Conservation (phyloP, 2,888 invertebrate genomes). For the Aphodius sticticus region DNA sequence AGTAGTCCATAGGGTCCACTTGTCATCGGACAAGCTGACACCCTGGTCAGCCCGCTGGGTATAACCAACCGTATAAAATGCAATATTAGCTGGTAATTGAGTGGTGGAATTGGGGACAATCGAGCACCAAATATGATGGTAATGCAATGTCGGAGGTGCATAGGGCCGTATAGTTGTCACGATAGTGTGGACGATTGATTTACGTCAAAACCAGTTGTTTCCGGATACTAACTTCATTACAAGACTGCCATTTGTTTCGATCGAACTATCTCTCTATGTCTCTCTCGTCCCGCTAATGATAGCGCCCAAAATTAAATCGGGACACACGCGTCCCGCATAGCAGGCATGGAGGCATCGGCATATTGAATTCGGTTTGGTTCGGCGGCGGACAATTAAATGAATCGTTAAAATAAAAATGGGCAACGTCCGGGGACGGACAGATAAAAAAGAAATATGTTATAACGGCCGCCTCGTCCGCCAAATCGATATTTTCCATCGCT, state of each 20-base stretch:
- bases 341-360: background rate
- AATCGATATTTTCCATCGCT: conserved; percentile 22
- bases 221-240: conserved; percentile 37
- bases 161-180: conserved; percentile 14
- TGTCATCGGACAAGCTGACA: too few relatives aligned
- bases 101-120: background rate
- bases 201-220: conserved; percentile 40
- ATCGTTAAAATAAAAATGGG: conserved; percentile 22
- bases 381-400: conserved; percentile 15
- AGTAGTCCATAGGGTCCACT: too few relatives aligned
- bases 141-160: background rate
- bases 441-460: conserved; percentile 25
- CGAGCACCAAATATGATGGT: background rate
- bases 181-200: conserved; percentile 36
- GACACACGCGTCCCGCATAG: background rate
- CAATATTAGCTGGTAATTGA: background rate
- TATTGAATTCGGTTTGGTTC: conserved; percentile 4
- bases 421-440: conserved; percentile 12
- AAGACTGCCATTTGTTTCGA: conserved; percentile 33
- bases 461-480: conserved; percentile 11
- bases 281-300: background rate
- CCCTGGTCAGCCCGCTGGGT: too few relatives aligned
- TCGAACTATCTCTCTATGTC: background rate
- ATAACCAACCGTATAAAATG: too few relatives aligned
- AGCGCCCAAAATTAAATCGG: background rate